phyloP scores from a whole-genome alignment of 2,797 vertebrate species.

The Taenioides sp. region DNA sequence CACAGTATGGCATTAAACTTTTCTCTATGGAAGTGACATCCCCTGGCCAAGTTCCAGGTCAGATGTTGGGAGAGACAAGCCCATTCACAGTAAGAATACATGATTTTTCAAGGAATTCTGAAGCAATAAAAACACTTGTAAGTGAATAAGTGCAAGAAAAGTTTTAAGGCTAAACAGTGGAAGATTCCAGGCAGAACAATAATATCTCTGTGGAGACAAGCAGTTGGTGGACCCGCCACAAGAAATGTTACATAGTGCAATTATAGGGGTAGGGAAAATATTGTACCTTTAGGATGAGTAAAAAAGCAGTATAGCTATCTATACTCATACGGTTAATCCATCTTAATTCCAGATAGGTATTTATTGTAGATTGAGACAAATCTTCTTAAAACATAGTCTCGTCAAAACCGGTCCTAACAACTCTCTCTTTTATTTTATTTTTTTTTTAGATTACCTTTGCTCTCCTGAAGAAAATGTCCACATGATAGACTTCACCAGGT shows the following conservation, averaged over 20 bases:
- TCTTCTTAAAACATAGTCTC: not conserved
- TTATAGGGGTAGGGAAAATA: too few species aligned
- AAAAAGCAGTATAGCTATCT: too few species aligned
- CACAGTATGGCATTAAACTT: not conserved
- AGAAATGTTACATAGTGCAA: not conserved
- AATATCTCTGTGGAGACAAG: not conserved
- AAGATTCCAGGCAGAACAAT: not conserved
- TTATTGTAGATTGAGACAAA: not conserved
- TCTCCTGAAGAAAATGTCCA: constrained; percentile 94
- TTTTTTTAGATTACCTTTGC: constrained; percentile 90
- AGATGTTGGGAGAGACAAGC: not conserved
- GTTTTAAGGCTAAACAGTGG: not conserved
- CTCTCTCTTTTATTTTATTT: not conserved
- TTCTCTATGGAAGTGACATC: not conserved
- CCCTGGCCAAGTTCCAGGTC: not conserved
- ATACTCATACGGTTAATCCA: too few species aligned
- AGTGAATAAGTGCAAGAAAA: not conserved
- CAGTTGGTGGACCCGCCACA: not conserved
- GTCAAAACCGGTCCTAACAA: not conserved
- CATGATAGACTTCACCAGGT: constrained; percentile 97
- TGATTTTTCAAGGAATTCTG: not conserved
- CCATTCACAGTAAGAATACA: not conserved
- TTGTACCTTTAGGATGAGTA: too few species aligned
- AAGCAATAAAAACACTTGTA: too few species aligned
- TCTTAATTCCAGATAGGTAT: not conserved